Percentiles rank a stretch among this genome's conserved stretches.
These are phyloP conservation scores for Lepidochrysops patricia DNA, from an alignment of 2,888 invertebrate genomes.

Conservation along the genomic window DNA sequence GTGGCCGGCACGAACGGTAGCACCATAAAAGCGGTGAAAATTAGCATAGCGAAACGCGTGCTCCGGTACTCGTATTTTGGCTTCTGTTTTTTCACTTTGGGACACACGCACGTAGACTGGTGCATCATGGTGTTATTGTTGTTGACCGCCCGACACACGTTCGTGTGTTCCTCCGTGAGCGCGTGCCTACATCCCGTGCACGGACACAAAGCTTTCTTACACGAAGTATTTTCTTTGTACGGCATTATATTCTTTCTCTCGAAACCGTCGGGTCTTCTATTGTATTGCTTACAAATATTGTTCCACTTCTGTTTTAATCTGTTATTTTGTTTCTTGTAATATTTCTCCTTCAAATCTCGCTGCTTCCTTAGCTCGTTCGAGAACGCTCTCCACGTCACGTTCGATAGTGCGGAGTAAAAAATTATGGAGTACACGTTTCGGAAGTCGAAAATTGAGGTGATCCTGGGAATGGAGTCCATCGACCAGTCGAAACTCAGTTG, in stretches of 20 bases:
- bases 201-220: slow-evolving; percentile 60
- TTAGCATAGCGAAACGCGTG: slow-evolving; percentile 65
- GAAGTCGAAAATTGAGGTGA: slow-evolving; percentile 84
- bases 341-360: slow-evolving; percentile 53
- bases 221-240: slow-evolving; percentile 49
- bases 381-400: slow-evolving; percentile 55
- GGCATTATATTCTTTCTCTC: slow-evolving; percentile 56
- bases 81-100: slow-evolving; percentile 44
- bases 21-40: slow-evolving; percentile 84
- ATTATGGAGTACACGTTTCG: slow-evolving; percentile 84
- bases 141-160: slow-evolving; percentile 80
- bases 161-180: slow-evolving; percentile 79
- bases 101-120: slow-evolving; percentile 64
- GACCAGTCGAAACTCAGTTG: slow-evolving; percentile 98
- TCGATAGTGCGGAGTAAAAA: slow-evolving; percentile 79
- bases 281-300: slow-evolving; percentile 55
- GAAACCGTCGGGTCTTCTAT: slow-evolving; percentile 53
- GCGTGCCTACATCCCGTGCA: slow-evolving; percentile 82
- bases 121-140: slow-evolving; percentile 79
- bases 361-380: slow-evolving; percentile 52
- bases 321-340: slow-evolving; percentile 55
- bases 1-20: slow-evolving; percentile 96
- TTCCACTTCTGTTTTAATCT: slow-evolving; percentile 63
- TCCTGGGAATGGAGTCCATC: slow-evolving; percentile 95
- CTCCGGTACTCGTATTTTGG: slow-evolving; percentile 49